Percentiles rank a stretch among this genome's conserved stretches.
Conservation (phyloP, 1,140 invertebrate species). For the Bombus sibiricus region DNA sequence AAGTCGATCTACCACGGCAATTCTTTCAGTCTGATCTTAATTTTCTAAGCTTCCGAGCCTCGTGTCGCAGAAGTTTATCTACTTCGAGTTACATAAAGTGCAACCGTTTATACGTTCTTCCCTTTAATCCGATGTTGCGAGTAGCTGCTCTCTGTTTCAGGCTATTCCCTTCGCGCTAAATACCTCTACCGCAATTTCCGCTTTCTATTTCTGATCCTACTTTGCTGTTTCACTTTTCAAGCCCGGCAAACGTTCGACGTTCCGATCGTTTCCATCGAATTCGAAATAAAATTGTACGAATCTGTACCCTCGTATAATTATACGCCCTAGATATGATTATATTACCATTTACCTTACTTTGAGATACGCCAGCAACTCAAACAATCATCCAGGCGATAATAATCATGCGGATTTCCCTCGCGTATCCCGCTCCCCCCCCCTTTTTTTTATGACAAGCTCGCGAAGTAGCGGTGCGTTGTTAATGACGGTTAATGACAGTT, state of each 20-base stretch:
- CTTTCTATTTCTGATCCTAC: background rate
- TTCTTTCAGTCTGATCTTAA: background rate
- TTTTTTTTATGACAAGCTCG: conserved; percentile 51
- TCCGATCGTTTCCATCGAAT: too few species aligned
- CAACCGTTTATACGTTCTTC: conserved; percentile 39
- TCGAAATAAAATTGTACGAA: background rate
- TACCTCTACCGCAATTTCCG: background rate
- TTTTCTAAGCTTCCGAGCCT: background rate
- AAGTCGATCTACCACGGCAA: background rate
- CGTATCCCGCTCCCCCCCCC: conserved; percentile 24
- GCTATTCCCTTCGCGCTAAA: conserved; percentile 4
- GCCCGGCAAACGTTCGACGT: background rate
- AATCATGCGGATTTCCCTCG: conserved; percentile 32
- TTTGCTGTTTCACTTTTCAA: background rate
- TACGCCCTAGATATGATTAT: too few species aligned
- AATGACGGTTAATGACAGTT: conserved; percentile 80
- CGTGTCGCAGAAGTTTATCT: conserved; percentile 25
- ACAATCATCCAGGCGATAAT: background rate
- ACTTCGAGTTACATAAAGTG: background rate
- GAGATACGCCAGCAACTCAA: background rate
- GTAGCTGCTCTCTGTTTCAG: conserved; percentile 8
- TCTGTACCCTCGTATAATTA: too few species aligned
- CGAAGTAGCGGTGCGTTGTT: conserved; percentile 78
- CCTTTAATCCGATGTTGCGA: conserved; percentile 24
- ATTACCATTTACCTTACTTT: too few species aligned